These are phyloP conservation scores for Ditylenchus dipsaci DNA, from an alignment of 1,140 invertebrate genomes.

Conservation along the genomic window DNA sequence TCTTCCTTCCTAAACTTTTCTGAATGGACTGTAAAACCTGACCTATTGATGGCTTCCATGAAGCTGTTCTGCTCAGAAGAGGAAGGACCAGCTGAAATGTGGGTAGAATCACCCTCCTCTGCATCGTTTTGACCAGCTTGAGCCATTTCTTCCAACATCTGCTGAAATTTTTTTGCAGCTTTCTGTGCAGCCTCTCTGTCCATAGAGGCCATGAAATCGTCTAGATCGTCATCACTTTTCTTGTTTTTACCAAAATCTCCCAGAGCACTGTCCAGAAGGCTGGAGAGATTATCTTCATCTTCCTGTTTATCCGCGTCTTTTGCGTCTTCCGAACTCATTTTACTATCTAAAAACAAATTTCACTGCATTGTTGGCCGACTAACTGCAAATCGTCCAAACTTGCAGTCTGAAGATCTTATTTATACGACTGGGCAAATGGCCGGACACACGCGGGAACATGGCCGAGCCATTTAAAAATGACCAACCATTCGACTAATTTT, in stretches of 20 bases:
- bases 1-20: no score
- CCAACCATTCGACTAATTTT: no score
- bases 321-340: neutral
- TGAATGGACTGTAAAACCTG: neutral
- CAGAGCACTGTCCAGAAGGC: slow-evolving; percentile 27
- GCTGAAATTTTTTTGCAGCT: slow-evolving; percentile 28
- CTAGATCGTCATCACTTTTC: slow-evolving; percentile 27
- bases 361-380: no score
- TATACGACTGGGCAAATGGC: no score
- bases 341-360: neutral
- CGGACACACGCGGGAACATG: no score
- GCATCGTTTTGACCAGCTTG: no score
- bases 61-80: neutral
- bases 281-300: slow-evolving; percentile 11
- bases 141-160: slow-evolving; percentile 26
- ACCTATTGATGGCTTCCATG: slow-evolving; percentile 16
- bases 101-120: neutral
- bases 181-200: slow-evolving; percentile 33
- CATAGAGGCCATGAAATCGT: slow-evolving; percentile 32
- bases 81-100: neutral
- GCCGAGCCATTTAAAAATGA: no score
- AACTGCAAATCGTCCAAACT: no score
- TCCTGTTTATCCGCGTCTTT: neutral
- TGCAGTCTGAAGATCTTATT: no score
- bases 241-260: slow-evolving; percentile 26